Evolutionary conservation across 92 coral and sea anemone genomes (phyloP).

Genomic region (Bergia sp.): DNA sequence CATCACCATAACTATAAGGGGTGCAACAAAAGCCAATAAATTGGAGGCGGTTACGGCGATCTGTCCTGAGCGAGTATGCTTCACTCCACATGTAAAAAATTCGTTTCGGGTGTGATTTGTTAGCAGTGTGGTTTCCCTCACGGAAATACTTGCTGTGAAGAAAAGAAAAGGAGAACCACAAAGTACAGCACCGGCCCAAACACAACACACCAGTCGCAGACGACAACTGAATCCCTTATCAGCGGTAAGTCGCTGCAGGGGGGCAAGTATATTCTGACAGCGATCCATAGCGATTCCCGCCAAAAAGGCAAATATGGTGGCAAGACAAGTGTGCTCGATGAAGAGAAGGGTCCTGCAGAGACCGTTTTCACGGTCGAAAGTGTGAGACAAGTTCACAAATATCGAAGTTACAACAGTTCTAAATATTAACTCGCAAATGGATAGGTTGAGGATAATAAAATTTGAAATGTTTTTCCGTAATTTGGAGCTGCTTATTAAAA

Average conservation of each 20-base stretch:
- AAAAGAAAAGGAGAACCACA: conserved; percentile 11
- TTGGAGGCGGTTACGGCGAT: conserved; percentile 2
- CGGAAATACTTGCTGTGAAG: background rate
- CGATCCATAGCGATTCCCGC: conserved; percentile 31
- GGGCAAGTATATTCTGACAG: conserved; percentile 6
- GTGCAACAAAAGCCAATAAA: background rate
- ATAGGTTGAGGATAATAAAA: conserved; percentile 3
- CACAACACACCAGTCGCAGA: background rate
- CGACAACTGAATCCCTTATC: background rate
- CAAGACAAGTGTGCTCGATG: conserved; percentile 9
- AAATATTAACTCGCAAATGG: conserved; percentile 12
- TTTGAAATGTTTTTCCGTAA: conserved; percentile 1
- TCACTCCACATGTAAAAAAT: background rate
- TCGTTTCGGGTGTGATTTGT: conserved; percentile 4
- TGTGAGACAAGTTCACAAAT: background rate
- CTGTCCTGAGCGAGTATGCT: background rate
- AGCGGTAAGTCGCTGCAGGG: conserved; percentile 1
- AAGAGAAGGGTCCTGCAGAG: conserved; percentile 8
- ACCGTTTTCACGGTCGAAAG: background rate
- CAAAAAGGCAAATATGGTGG: conserved; percentile 5
- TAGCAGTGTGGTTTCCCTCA: background rate
- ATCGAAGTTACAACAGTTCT: background rate
- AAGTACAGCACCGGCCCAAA: conserved; percentile 1
- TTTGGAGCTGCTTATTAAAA: background rate
- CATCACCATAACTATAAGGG: background rate